Evolutionary conservation across 2,888 invertebrate species (phyloP).

Genomic region (Standfussiana lucernea): DNA sequence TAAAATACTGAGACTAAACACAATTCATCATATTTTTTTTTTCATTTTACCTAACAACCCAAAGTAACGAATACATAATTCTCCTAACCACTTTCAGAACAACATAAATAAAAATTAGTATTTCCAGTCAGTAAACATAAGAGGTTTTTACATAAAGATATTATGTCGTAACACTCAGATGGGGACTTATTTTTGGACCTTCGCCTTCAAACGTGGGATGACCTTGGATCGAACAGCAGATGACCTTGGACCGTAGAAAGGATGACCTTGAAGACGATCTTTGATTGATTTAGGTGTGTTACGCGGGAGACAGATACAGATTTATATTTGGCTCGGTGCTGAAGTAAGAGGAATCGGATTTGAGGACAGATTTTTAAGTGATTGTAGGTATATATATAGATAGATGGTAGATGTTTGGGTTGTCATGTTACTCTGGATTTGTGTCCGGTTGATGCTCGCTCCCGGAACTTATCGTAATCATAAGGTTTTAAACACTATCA

Average conservation of each 20-base stretch:
- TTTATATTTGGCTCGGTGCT: constrained; percentile 55
- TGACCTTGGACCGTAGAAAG: constrained; percentile 29
- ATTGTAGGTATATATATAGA: background rate
- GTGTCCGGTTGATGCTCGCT: background rate
- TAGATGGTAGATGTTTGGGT: background rate
- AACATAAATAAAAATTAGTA: constrained; percentile 57
- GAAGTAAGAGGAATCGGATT: constrained; percentile 15
- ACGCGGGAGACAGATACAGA: constrained; percentile 34
- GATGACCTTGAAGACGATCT: constrained; percentile 59
- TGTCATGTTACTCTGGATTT: background rate
- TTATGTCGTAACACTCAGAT: constrained; percentile 26
- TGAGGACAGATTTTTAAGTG: constrained; percentile 18
- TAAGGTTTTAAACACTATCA: background rate
- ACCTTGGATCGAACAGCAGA: constrained; percentile 21
- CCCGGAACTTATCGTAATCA: background rate
- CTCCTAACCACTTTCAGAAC: constrained; percentile 13
- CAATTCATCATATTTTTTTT: background rate
- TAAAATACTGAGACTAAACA: constrained; percentile 7
- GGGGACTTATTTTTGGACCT: constrained; percentile 52
- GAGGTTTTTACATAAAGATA: constrained; percentile 34
- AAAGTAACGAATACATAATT: constrained; percentile 34
- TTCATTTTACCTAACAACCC: background rate
- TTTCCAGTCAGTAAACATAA: constrained; percentile 44
- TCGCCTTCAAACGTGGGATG: constrained; percentile 30
- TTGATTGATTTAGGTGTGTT: constrained; percentile 64